phyloP scores from a whole-genome alignment of 2,797 vertebrate species.

The Catostomus latipinnis region DNA sequence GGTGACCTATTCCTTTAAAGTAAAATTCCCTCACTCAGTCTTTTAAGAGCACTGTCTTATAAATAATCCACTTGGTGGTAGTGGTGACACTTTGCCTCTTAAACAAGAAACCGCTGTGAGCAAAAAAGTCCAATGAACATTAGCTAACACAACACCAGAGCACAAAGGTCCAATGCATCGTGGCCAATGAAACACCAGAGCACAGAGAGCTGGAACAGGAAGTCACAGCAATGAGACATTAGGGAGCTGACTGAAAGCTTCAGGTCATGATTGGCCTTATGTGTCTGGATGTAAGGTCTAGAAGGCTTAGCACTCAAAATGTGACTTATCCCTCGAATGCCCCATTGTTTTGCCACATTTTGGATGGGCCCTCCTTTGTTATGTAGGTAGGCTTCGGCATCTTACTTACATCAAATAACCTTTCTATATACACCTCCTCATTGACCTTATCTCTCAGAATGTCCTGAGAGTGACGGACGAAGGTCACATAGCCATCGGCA shows the following conservation, averaged over 20 bases:
- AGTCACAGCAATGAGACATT: constrained; percentile 73
- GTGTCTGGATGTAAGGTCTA: constrained; percentile 67
- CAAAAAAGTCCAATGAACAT: constrained; percentile 62
- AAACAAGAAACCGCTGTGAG: constrained; percentile 62
- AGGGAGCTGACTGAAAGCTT: constrained; percentile 77
- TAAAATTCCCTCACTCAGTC: constrained; percentile 33
- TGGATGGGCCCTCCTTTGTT: constrained; percentile 91
- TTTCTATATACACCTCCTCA: constrained; percentile 99
- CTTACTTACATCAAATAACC: constrained; percentile 99
- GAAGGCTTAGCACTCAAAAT: constrained; percentile 87
- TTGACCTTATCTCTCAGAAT: constrained; percentile 99
- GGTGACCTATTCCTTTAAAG: neutral
- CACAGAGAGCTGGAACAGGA: constrained; percentile 82
- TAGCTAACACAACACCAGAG: constrained; percentile 60
- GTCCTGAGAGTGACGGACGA: constrained; percentile 99
- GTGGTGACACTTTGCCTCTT: constrained; percentile 78
- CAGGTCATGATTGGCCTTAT: constrained; percentile 69
- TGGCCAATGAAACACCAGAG: constrained; percentile 84
- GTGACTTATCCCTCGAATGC: constrained; percentile 98
- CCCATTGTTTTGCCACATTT: constrained; percentile 99
- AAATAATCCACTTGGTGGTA: constrained; percentile 84
- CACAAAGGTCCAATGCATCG: constrained; percentile 82
- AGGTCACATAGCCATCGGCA: constrained; percentile 99
- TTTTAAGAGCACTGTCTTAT: constrained; percentile 83
- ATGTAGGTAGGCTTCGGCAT: constrained; percentile 91